Conservation (phyloP, 1,140 invertebrate genomes). For the Euglossa dilemma region DNA sequence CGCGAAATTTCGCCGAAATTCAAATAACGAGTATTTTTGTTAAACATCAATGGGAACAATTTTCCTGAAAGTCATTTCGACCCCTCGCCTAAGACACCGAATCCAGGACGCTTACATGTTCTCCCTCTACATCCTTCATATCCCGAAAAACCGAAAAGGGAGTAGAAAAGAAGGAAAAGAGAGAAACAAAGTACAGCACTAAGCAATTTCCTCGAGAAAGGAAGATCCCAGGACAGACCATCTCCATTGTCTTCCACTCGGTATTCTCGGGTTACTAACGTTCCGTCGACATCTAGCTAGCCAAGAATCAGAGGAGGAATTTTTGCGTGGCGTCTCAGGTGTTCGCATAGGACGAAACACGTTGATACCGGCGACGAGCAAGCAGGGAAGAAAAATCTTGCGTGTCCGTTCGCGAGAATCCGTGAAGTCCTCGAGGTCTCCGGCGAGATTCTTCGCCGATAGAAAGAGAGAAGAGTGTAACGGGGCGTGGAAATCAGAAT, state of each 20-base stretch:
- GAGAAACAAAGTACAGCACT: neutral
- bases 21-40: too few species aligned
- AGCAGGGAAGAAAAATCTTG: neutral
- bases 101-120: too few species aligned
- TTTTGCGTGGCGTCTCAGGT: neutral
- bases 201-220: neutral
- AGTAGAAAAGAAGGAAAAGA: neutral
- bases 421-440: neutral
- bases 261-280: neutral
- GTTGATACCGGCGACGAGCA: neutral
- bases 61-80: too few species aligned
- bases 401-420: neutral
- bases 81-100: too few species aligned
- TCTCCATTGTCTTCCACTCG: neutral
- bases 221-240: neutral
- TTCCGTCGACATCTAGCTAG: neutral
- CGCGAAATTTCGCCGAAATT: too few species aligned
- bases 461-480: conserved; percentile 53
- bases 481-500: conserved; percentile 52
- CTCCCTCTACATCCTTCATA: too few species aligned
- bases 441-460: conserved; percentile 36
- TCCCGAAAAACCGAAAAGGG: neutral
- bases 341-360: neutral
- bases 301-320: neutral
- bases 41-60: too few species aligned